phyloP scores from a whole-genome alignment of 2,888 invertebrate genomes.

The Cepaea hortensis region DNA sequence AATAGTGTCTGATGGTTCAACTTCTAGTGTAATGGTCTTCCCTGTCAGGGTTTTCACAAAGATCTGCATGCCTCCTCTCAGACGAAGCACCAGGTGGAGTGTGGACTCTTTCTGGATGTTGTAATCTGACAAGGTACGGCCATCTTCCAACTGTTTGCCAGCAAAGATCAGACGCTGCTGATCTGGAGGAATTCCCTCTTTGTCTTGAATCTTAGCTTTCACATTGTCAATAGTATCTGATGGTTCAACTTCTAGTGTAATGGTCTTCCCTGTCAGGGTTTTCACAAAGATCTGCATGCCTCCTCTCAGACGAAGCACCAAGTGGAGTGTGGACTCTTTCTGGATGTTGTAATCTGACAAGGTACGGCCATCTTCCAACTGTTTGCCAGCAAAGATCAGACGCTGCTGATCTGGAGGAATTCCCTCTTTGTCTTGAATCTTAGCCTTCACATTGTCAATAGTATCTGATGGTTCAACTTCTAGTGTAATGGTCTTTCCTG shows the following conservation, averaged over 20 bases:
- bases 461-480: slow-evolving; percentile 51
- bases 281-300: slow-evolving; percentile 86
- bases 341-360: slow-evolving; percentile 96
- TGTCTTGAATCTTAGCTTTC: slow-evolving; percentile 41
- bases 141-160: slow-evolving; percentile 96
- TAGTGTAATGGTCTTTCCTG: slow-evolving; percentile 49
- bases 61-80: slow-evolving; percentile 71
- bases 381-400: slow-evolving; percentile 95
- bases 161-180: slow-evolving; percentile 94
- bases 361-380: slow-evolving; percentile 95
- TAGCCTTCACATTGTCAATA: slow-evolving; percentile 48
- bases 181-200: slow-evolving; percentile 77
- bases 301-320: slow-evolving; percentile 88
- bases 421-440: slow-evolving; percentile 47
- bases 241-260: too few relatives aligned
- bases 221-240: too few relatives aligned
- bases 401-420: slow-evolving; percentile 85
- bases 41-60: slow-evolving; percentile 62
- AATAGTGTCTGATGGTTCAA: slow-evolving; percentile 44
- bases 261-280: slow-evolving; percentile 66
- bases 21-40: slow-evolving; percentile 72
- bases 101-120: slow-evolving; percentile 83
- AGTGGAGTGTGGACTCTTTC: slow-evolving; percentile 93
- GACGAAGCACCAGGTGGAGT: slow-evolving; percentile 84
- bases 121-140: slow-evolving; percentile 92